Evolutionary conservation across 2,113 vertebrate species (phyloP).

Genomic region (Thoracochromis brauschi): DNA sequence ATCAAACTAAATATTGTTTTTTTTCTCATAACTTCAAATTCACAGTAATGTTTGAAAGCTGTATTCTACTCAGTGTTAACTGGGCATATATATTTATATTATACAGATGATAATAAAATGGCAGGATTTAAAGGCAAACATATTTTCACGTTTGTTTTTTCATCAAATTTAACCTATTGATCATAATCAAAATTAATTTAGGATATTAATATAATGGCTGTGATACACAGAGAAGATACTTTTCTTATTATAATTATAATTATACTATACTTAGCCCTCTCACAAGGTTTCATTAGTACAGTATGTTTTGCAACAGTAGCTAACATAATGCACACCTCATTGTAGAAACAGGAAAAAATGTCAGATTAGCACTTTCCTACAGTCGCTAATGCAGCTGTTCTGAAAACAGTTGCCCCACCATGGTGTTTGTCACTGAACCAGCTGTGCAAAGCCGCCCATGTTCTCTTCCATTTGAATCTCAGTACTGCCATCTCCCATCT

Average conservation of each 20-base stretch:
- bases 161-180: neutral
- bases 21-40: neutral
- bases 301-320: neutral
- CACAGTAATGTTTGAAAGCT: neutral
- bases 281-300: neutral
- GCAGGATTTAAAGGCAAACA: neutral
- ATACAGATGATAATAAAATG: neutral
- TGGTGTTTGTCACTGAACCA: neutral
- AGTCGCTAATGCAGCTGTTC: neutral
- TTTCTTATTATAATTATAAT: neutral
- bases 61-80: neutral
- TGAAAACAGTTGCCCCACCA: neutral
- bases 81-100: neutral
- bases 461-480: slow-evolving; percentile 13
- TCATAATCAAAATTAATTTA: neutral
- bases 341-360: neutral
- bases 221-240: neutral
- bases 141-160: neutral
- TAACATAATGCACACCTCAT: neutral
- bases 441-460: slow-evolving; percentile 11
- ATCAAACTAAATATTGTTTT: neutral
- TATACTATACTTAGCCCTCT: neutral
- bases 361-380: neutral
- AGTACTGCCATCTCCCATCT: neutral
- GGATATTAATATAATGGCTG: neutral